These are phyloP conservation scores for Brachymystax lenok DNA, from an alignment of 2,797 vertebrate species.

Conservation along the genomic window DNA sequence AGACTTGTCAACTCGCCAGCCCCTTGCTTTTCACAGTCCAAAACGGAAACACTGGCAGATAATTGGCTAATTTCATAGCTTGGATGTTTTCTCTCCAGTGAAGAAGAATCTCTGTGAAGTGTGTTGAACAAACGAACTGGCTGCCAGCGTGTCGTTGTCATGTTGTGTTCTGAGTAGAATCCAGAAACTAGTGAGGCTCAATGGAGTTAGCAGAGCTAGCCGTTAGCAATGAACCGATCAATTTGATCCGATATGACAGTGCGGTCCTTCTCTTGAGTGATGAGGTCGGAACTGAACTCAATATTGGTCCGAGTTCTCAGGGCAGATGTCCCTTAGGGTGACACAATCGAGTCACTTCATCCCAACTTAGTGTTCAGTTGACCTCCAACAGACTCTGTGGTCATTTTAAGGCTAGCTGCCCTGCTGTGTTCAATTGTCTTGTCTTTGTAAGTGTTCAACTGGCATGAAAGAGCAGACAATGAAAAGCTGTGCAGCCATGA, in stretches of 20 bases:
- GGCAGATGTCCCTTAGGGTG: neutral
- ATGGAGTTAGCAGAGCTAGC: conserved; percentile 52
- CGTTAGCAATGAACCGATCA: conserved; percentile 38
- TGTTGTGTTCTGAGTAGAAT: neutral
- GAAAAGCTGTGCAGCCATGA: neutral
- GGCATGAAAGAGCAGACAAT: neutral
- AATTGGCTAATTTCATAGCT: conserved; percentile 63
- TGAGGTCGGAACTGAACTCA: neutral
- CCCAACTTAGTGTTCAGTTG: conserved; percentile 3
- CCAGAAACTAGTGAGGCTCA: conserved; percentile 48
- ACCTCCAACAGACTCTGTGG: neutral
- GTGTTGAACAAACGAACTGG: conserved; percentile 55
- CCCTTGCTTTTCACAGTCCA: conserved; percentile 36
- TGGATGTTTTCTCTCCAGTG: conserved; percentile 53
- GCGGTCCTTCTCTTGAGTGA: conserved; percentile 15
- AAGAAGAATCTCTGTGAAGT: conserved; percentile 29
- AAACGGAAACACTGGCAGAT: conserved; percentile 47
- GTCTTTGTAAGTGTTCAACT: neutral
- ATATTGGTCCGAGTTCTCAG: neutral
- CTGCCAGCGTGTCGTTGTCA: conserved; percentile 32
- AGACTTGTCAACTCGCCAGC: conserved; percentile 44
- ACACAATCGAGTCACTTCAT: neutral
- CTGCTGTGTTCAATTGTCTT: neutral
- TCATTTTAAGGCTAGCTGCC: conserved; percentile 6
- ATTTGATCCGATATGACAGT: conserved; percentile 24